A percentile compares a stretch with the other conserved stretches of the same genome.
Conservation (phyloP, 2,113 vertebrate genomes). For the Chamaetylas fuelleborni region DNA sequence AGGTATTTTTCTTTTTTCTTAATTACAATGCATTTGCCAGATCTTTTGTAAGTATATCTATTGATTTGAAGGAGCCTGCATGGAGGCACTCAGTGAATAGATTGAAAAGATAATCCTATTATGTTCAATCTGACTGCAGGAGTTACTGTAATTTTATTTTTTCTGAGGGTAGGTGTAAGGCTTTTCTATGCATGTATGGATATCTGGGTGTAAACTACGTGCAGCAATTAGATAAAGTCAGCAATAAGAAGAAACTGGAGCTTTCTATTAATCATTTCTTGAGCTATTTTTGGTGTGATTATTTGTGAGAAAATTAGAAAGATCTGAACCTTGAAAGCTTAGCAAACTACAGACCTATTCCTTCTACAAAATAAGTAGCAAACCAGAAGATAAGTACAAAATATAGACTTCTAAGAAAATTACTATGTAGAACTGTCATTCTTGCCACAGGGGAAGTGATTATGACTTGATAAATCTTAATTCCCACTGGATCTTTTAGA, state of each 20-base stretch:
- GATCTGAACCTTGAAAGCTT: not conserved
- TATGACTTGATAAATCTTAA: not conserved
- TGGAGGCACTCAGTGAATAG: not conserved
- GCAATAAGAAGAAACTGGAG: not conserved
- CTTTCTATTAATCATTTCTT: not conserved
- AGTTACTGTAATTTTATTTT: constrained; percentile 4
- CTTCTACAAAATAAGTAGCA: not conserved
- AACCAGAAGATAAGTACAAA: not conserved
- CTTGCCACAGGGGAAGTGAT: not conserved
- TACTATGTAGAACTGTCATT: not conserved
- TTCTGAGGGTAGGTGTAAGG: not conserved
- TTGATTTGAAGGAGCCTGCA: not conserved
- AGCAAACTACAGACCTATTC: not conserved
- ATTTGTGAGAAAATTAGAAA: not conserved
- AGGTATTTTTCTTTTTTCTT: not conserved
- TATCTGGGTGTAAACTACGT: not conserved
- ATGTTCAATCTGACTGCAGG: not conserved
- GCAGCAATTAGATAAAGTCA: constrained; percentile 6
- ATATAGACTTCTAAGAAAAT: not conserved
- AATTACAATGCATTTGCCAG: not conserved
- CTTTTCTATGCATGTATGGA: not conserved
- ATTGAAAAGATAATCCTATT: constrained; percentile 32
- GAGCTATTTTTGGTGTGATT: not conserved
- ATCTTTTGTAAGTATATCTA: not conserved
- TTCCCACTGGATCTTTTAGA: not conserved